phyloP scores from a whole-genome alignment of 2,113 vertebrate genomes.

The Athene cunicularia region DNA sequence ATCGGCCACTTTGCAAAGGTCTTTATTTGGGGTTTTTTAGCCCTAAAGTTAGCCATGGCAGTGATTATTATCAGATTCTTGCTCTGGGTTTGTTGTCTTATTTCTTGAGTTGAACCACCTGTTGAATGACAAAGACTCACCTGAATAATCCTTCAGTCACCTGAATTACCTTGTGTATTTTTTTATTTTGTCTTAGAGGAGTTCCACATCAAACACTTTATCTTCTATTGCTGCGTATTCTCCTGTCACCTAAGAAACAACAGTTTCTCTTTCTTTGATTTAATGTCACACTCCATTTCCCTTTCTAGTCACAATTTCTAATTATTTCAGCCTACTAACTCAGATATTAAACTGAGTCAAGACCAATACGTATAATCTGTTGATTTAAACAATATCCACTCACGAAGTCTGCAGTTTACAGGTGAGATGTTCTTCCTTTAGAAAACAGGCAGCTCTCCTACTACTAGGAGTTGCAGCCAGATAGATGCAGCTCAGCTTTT shows the following conservation, averaged over 20 bases:
- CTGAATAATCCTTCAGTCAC: background rate
- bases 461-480: background rate
- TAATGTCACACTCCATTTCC: constrained; percentile 56
- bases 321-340: constrained; percentile 68
- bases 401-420: constrained; percentile 9
- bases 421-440: background rate
- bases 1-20: background rate
- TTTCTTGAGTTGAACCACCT: background rate
- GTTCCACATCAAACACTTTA: background rate
- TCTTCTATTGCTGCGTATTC: background rate
- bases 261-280: constrained; percentile 64
- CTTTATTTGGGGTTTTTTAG: background rate
- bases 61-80: background rate
- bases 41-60: background rate
- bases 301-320: constrained; percentile 61
- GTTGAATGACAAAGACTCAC: background rate
- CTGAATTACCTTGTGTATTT: background rate
- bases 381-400: constrained; percentile 51
- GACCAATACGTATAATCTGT: constrained; percentile 26
- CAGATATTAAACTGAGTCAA: constrained; percentile 42
- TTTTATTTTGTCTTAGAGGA: background rate
- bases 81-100: background rate
- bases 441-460: background rate
- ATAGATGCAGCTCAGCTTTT: background rate
- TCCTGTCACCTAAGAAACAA: constrained; percentile 16